Evolutionary conservation across 1,140 invertebrate species (phyloP), one percentile per base, ranked within the genome.

Genomic region (Holotrichia oblita): DNA sequence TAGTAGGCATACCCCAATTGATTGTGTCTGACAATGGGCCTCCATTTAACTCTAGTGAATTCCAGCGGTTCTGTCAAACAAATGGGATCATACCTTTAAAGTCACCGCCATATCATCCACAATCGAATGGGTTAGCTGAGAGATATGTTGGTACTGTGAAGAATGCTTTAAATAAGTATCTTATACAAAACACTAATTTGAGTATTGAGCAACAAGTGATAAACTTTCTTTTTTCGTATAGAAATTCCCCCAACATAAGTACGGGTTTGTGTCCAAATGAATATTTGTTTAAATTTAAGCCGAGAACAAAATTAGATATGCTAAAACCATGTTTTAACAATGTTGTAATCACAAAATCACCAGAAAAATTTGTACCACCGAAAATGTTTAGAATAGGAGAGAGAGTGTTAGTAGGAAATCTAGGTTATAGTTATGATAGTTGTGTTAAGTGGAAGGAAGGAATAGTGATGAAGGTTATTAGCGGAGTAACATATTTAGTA

Each of bases 21-120:
- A n/a, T 78, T 17, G 77, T 78, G 10, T 59, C n/a, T 0, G 64
- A 78, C n/a, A 78, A 73, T 73, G 77, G 77, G 0, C 61, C 24
- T 7, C 64, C 76, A 9, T 77, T 77, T 77, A 40, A 61, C 27
- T 77, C 76, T 14, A 40, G 41, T 2, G 48, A 27, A 61, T 77
- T 77, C 42, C 17, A 20, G 42, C 40, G 42, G n/a, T 75, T 75
- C 20, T 75, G 40, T 42, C 73, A 41, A 41, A 42, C 12, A 75
- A 75, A 75, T 42, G 40, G 73, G 6, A 75, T 75, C 8, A 6
- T 8, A 6, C 9, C 9, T 4, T 8, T 75, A 40, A 75, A 42
- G 42, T 42, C 40, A 6, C 73, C 40, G 27, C 73, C 73, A 9
- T 75, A 75, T 44, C 34, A 42, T 42, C 22, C 40, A 42, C 73